phyloP scores from a whole-genome alignment of 2,797 vertebrate genomes.

The Ataeniobius toweri region DNA sequence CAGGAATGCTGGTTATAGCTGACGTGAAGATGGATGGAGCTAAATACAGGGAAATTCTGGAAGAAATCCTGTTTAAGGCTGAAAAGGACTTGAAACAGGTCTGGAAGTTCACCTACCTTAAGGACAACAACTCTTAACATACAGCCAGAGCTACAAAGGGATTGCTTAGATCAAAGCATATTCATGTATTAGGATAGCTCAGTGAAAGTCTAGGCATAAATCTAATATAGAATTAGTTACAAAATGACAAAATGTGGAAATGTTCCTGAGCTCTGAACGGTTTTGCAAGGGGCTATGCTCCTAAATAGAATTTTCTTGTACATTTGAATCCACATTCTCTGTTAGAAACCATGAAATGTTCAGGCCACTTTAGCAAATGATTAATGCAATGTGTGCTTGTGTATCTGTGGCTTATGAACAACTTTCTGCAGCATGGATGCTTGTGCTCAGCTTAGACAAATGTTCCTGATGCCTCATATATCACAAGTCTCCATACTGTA shows the following conservation, averaged over 20 bases:
- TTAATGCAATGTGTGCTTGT: conserved; percentile 8
- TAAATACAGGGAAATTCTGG: too few relatives aligned
- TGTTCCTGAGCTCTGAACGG: background rate
- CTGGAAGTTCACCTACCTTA: too few relatives aligned
- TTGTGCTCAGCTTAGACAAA: conserved; percentile 60
- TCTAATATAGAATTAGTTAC: background rate
- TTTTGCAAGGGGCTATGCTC: background rate
- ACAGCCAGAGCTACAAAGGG: too few relatives aligned
- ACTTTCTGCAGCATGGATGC: conserved; percentile 20
- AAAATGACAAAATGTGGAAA: background rate
- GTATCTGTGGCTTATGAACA: conserved; percentile 8
- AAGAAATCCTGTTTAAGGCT: too few relatives aligned
- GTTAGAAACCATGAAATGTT: conserved; percentile 10
- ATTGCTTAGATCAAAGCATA: too few relatives aligned
- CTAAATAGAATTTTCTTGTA: background rate
- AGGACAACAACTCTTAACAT: too few relatives aligned
- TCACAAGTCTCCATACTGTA: conserved; percentile 61
- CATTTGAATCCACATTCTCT: background rate
- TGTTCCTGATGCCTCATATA: conserved; percentile 62
- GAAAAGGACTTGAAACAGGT: too few relatives aligned
- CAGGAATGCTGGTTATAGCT: too few relatives aligned
- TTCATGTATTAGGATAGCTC: too few relatives aligned
- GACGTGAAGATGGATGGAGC: too few relatives aligned
- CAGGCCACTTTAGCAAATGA: background rate
- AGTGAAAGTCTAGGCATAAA: too few relatives aligned